Evolutionary conservation across 2,113 vertebrate genomes (phyloP), one percentile per base, ranked within the genome.

Genomic region (Piaya cayana): DNA sequence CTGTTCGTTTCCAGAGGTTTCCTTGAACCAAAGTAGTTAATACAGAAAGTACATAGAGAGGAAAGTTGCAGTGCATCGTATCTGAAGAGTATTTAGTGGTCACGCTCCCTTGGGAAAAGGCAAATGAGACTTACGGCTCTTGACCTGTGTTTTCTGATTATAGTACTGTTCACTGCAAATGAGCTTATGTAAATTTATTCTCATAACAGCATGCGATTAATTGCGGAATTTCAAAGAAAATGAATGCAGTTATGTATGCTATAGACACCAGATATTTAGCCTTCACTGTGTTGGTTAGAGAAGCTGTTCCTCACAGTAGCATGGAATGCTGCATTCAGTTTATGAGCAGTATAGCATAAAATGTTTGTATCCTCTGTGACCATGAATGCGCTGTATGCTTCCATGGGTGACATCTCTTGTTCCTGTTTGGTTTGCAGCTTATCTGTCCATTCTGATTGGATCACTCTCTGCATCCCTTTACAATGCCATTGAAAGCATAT

Each of bases 381-480:
- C n/a, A 1, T 15, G 64, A 45, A 32, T 0, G 0, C 1, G 0
- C 49, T 1, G 0, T 32, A 27, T 58, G 79, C n/a, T 53, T 64
- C 58, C 27, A 16, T 3, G 32, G 68, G 60, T 7, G 0, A 25
- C 62, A 56, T 45, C 86, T 83, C 22, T 60, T 68, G 39, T 16
- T 58, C 18, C 52, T 39, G 5, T 80, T 75, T 4, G 43, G 13
- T 88, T 80, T 88, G 74, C 81, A 79, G 5, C 4, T 1, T 32
- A 2, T 0, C 2, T 34, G 18, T 47, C 25, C 29, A 29, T 50
- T 52, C 37, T 4, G 1, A 23, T 4, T n/a, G 84, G 67, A 12
- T 75, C 55, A 0, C 36, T 7, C 85, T 32, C 55, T 90, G 68
- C 59, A 74, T 27, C 71, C 47, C 63, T 68, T 78, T 56, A 56